A percentile compares a stretch with the other conserved stretches of the same genome.
Evolutionary conservation across 2,888 invertebrate species (phyloP).

Genomic region (Drosophila anceps): DNA sequence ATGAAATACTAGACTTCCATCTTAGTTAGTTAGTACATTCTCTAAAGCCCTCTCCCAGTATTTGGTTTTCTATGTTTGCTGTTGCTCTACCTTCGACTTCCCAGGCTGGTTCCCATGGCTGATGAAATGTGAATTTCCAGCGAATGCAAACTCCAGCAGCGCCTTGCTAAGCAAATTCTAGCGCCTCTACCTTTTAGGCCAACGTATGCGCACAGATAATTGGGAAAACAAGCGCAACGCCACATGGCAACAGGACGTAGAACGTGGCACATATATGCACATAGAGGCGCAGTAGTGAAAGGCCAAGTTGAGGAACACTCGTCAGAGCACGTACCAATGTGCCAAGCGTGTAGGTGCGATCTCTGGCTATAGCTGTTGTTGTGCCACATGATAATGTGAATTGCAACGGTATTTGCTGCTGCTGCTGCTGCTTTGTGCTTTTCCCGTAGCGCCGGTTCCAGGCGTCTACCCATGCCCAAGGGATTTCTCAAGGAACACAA

Average conservation of each 20-base stretch:
- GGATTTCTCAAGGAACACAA: slow-evolving; percentile 65
- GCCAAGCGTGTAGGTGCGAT: slow-evolving; percentile 73
- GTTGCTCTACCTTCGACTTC: slow-evolving; percentile 64
- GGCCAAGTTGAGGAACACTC: slow-evolving; percentile 16
- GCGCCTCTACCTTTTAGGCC: slow-evolving; percentile 67
- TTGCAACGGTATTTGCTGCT: slow-evolving; percentile 36
- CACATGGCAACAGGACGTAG: slow-evolving; percentile 38
- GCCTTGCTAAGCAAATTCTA: slow-evolving; percentile 65
- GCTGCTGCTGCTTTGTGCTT: slow-evolving; percentile 54
- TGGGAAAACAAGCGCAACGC: slow-evolving; percentile 64
- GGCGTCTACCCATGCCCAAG: slow-evolving; percentile 41
- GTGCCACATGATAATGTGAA: slow-evolving; percentile 74
- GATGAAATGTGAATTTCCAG: slow-evolving; percentile 22
- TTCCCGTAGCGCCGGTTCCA: slow-evolving; percentile 77
- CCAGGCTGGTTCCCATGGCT: slow-evolving; percentile 36
- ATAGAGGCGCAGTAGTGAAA: slow-evolving; percentile 44
- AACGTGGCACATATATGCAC: slow-evolving; percentile 21
- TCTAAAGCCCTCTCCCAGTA: not conserved
- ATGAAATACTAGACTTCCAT: not conserved
- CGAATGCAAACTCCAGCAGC: slow-evolving; percentile 46
- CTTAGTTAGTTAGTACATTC: not conserved
- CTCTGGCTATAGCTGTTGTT: slow-evolving; percentile 41
- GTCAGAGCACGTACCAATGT: slow-evolving; percentile 63
- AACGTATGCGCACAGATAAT: slow-evolving; percentile 40
- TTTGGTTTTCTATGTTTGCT: not conserved